phyloP scores from a whole-genome alignment of 2,888 invertebrate species.

The Chrysolina haemoptera region DNA sequence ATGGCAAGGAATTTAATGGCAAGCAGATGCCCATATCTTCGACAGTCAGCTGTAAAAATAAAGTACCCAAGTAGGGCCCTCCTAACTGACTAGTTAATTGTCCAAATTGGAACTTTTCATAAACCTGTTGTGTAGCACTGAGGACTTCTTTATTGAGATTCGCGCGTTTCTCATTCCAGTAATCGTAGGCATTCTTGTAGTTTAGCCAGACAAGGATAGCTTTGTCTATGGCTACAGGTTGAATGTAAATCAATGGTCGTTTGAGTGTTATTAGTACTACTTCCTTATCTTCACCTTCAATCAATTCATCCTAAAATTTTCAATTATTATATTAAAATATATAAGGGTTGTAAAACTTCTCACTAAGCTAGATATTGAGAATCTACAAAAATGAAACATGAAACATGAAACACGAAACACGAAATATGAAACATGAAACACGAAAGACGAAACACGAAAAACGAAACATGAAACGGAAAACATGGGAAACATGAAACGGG shows the following conservation, averaged over 20 bases:
- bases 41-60: slow-evolving; percentile 94
- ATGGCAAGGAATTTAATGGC: slow-evolving; percentile 88
- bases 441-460: too few species aligned
- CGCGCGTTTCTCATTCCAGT: slow-evolving; percentile 97
- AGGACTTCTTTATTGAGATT: slow-evolving; percentile 91
- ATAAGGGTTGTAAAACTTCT: neutral
- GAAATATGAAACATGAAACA: too few species aligned
- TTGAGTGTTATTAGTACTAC: slow-evolving; percentile 92
- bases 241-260: slow-evolving; percentile 95
- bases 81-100: slow-evolving; percentile 84
- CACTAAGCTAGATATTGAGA: slow-evolving; percentile 16
- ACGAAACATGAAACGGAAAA: too few species aligned
- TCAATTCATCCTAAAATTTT: slow-evolving; percentile 87
- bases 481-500: too few species aligned
- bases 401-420: too few species aligned
- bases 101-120: slow-evolving; percentile 85
- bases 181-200: slow-evolving; percentile 99
- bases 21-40: slow-evolving; percentile 97
- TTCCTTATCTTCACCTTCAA: slow-evolving; percentile 85
- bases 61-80: slow-evolving; percentile 86
- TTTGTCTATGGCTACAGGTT: slow-evolving; percentile 97
- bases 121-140: slow-evolving; percentile 77
- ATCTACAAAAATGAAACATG: neutral
- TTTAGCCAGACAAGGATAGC: slow-evolving; percentile 99
- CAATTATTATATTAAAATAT: neutral